phyloP scores from a whole-genome alignment of 2,797 vertebrate species.

The Myotis myotis region DNA sequence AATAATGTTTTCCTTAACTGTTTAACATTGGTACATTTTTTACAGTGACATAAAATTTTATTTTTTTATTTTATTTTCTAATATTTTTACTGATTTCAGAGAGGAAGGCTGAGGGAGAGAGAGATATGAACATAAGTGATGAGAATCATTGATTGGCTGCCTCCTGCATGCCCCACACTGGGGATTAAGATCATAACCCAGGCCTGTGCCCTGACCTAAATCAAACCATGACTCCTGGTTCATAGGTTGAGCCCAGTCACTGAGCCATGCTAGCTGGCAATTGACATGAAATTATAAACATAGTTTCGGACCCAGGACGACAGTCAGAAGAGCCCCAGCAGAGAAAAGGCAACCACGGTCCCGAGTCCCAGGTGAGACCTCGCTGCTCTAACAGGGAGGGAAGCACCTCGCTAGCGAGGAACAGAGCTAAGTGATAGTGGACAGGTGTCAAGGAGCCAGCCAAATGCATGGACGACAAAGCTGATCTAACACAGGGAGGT shows the following conservation, averaged over 20 bases:
- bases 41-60: not conserved
- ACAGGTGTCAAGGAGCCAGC: not conserved
- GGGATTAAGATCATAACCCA: too few relatives aligned
- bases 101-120: too few relatives aligned
- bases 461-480: not conserved
- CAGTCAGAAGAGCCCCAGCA: not conserved
- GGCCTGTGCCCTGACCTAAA: too few relatives aligned
- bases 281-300: too few relatives aligned
- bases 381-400: not conserved
- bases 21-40: not conserved
- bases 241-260: too few relatives aligned
- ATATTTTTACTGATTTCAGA: too few relatives aligned
- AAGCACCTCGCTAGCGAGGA: not conserved
- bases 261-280: too few relatives aligned
- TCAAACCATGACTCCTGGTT: too few relatives aligned
- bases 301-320: not conserved
- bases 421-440: not conserved
- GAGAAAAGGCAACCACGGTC: not conserved
- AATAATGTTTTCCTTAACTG: not conserved
- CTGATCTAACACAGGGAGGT: not conserved
- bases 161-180: too few relatives aligned
- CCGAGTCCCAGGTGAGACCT: not conserved
- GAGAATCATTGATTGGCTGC: too few relatives aligned
- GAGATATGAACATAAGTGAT: too few relatives aligned
- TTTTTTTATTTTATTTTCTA: not conserved